Conservation (phyloP, 1,140 invertebrate genomes). For the Drosophila pachea region DNA sequence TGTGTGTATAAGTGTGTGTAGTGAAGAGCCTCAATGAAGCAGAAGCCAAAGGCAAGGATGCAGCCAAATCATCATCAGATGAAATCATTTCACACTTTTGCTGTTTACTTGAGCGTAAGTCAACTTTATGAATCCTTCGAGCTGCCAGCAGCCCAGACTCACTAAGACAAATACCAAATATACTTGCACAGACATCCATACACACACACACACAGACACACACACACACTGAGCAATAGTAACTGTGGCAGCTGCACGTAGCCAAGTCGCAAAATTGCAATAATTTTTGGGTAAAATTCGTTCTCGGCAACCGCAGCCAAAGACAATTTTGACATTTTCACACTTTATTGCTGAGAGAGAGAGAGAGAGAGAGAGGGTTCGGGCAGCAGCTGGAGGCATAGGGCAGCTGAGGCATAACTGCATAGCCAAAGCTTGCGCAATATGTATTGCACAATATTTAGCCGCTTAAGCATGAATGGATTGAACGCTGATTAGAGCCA, state of each 20-base stretch:
- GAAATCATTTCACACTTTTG: conserved; percentile 74
- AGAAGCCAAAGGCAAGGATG: conserved; percentile 46
- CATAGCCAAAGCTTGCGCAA: conserved; percentile 23
- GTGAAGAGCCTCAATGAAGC: conserved; percentile 19
- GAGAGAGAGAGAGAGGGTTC: no score
- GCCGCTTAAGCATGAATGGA: conserved; percentile 37
- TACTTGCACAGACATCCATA: conserved; percentile 36
- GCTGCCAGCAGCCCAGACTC: conserved; percentile 25
- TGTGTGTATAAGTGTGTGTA: conserved; percentile 11
- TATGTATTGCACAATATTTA: conserved; percentile 42
- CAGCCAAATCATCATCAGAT: conserved; percentile 69
- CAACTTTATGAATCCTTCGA: conserved; percentile 64
- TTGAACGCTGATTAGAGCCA: conserved; percentile 5
- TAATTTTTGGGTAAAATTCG: conserved; percentile 56
- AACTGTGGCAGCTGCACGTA: conserved; percentile 56
- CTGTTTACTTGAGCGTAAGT: conserved; percentile 72
- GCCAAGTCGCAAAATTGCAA: conserved; percentile 70
- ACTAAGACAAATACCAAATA: conserved; percentile 66
- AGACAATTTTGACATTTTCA: conserved; percentile 74
- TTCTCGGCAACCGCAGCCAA: conserved; percentile 63
- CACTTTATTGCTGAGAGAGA: conserved; percentile 56
- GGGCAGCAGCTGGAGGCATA: no score
- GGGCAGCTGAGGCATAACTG: conserved; percentile 20
- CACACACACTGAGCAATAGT: conserved; percentile 7
- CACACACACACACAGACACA: conserved; percentile 21